Conservation (phyloP, 2,113 vertebrate genomes). For the Lates calcarifer region DNA sequence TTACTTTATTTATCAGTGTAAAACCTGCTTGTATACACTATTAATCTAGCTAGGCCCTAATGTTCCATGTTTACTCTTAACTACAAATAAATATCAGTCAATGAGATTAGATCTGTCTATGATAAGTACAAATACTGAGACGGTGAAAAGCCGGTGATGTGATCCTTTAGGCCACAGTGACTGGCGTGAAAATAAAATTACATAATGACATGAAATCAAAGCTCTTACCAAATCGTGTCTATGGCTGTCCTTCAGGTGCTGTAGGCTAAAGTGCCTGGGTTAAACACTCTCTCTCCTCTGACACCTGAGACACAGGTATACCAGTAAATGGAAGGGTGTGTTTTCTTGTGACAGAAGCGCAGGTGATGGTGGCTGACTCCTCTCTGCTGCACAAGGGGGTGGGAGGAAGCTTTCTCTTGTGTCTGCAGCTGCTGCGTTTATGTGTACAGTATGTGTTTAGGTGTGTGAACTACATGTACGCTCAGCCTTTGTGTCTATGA, state of each 20-base stretch:
- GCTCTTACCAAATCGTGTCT: constrained; percentile 60
- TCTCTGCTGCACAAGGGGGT: not conserved
- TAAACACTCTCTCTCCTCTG: constrained; percentile 8
- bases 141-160: not conserved
- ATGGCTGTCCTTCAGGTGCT: constrained; percentile 12
- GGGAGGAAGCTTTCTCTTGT: not conserved
- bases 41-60: accelerated
- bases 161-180: not conserved
- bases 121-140: not conserved
- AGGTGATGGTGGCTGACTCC: constrained; percentile 12
- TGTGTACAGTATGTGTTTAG: not conserved
- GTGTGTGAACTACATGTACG: not conserved
- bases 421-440: not conserved
- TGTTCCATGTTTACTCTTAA: not conserved
- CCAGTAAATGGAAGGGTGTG: constrained; percentile 44
- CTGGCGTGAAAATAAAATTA: not conserved
- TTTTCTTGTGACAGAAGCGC: constrained; percentile 27
- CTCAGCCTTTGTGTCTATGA: not conserved
- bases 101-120: not conserved
- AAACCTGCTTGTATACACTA: not conserved
- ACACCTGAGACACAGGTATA: constrained; percentile 64
- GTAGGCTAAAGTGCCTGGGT: not conserved
- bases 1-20: not conserved
- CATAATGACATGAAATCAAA: constrained; percentile 47
- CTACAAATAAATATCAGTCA: not conserved